Conservation (phyloP, 2,888 invertebrate species). For the Theretra japonica region DNA sequence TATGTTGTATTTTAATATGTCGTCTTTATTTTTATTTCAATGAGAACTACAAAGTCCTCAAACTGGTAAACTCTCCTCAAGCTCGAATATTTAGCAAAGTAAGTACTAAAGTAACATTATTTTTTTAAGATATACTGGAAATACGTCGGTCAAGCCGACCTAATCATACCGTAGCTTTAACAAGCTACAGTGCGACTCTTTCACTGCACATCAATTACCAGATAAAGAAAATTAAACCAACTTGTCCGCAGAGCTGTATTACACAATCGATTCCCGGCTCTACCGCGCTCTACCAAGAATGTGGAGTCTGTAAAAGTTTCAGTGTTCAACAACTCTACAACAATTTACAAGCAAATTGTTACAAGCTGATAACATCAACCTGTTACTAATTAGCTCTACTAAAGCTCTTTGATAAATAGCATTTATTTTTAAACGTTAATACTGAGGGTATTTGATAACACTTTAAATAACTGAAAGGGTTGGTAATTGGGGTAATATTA, state of each 20-base stretch:
- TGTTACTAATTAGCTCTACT: slow-evolving; percentile 17
- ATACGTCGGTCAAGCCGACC: too few species aligned
- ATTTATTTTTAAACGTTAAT: background rate
- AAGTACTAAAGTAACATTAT: too few species aligned
- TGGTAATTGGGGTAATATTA: background rate
- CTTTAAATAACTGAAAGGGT: background rate
- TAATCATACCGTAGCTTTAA: too few species aligned
- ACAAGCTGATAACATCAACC: slow-evolving; percentile 18
- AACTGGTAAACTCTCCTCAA: too few species aligned
- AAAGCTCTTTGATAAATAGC: background rate
- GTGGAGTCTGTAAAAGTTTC: slow-evolving; percentile 14
- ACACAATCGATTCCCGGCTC: background rate
- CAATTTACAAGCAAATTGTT: slow-evolving; percentile 18
- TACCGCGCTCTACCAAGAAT: background rate
- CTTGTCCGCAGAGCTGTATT: background rate
- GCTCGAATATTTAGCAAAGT: too few species aligned
- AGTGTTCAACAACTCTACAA: slow-evolving; percentile 3
- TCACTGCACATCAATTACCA: background rate
- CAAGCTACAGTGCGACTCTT: too few species aligned
- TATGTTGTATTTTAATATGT: too few species aligned
- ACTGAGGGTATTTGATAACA: background rate
- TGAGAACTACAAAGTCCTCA: too few species aligned
- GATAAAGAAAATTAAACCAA: background rate
- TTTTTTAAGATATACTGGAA: too few species aligned
- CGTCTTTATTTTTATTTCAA: too few species aligned